phyloP scores from a whole-genome alignment of 1,140 invertebrate genomes.

The Drosophila santomea region DNA sequence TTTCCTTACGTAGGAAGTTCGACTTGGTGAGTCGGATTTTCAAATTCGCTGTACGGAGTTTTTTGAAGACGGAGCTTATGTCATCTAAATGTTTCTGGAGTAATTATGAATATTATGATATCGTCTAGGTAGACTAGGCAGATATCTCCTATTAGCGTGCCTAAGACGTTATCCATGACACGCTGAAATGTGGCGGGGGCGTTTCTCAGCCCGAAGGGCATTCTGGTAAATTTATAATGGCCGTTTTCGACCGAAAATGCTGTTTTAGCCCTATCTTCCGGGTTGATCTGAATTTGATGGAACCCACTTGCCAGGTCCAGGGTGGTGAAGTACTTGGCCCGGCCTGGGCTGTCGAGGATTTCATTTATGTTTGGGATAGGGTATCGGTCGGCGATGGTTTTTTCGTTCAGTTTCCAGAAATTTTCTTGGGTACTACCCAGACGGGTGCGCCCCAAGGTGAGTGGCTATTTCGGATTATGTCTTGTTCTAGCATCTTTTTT shows the following conservation, averaged over 20 bases:
- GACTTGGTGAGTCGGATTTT: slow-evolving; percentile 9
- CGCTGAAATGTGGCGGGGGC: slow-evolving; percentile 17
- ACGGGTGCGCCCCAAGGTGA: not conserved
- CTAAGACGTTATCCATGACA: slow-evolving; percentile 18
- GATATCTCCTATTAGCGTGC: slow-evolving; percentile 1
- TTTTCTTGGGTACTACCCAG: not conserved
- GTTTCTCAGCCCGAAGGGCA: slow-evolving; percentile 7
- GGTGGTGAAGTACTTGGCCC: not conserved
- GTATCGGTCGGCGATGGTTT: slow-evolving; percentile 12
- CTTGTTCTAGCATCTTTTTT: not conserved
- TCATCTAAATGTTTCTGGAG: slow-evolving; percentile 10
- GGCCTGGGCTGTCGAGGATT: slow-evolving; percentile 3
- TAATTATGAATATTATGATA: not conserved
- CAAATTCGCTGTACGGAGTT: slow-evolving; percentile 4
- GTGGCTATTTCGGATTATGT: not conserved
- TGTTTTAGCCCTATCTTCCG: not conserved
- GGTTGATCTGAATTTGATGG: not conserved
- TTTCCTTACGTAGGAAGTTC: not conserved
- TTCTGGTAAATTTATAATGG: slow-evolving; percentile 13
- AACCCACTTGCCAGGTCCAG: not conserved
- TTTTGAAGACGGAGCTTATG: slow-evolving; percentile 10
- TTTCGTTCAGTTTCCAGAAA: slow-evolving; percentile 11
- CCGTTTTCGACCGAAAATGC: slow-evolving; percentile 4
- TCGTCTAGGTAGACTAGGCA: slow-evolving; percentile 20
- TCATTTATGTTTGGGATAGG: slow-evolving; percentile 8